A percentile compares a stretch with the other conserved stretches of the same genome.
Evolutionary conservation across 2,888 invertebrate genomes (phyloP).

Genomic region (Rhingia campestris): DNA sequence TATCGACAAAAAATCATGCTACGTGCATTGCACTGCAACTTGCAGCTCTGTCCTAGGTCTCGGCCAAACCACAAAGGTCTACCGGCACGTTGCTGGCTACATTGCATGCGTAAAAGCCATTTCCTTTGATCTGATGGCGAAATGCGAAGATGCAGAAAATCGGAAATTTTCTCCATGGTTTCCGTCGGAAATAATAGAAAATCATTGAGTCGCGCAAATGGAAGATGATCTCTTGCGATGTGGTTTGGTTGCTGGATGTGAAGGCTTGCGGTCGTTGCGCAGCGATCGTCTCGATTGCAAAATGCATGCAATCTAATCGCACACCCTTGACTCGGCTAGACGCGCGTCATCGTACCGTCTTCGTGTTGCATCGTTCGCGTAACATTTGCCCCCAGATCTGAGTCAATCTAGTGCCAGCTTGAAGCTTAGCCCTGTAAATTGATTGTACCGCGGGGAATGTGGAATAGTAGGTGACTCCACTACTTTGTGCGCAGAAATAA

Average conservation of each 20-base stretch:
- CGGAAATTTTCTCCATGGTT: constrained; percentile 46
- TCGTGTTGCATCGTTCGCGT: constrained; percentile 13
- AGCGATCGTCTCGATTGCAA: constrained; percentile 14
- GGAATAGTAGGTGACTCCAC: constrained; percentile 44
- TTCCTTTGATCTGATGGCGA: constrained; percentile 54
- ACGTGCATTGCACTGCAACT: constrained; percentile 44
- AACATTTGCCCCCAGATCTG: constrained; percentile 26
- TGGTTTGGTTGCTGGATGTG: constrained; percentile 23
- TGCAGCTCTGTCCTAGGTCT: constrained; percentile 37
- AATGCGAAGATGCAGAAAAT: constrained; percentile 60
- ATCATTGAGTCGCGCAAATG: constrained; percentile 43
- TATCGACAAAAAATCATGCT: constrained; percentile 14
- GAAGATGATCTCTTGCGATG: constrained; percentile 29
- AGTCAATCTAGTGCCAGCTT: not conserved
- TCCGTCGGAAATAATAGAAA: constrained; percentile 47
- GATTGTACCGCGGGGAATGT: not conserved
- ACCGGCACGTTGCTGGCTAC: constrained; percentile 6
- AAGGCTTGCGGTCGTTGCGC: not conserved
- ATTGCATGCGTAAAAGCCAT: constrained; percentile 55
- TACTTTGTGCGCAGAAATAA: constrained; percentile 8
- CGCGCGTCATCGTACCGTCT: not conserved
- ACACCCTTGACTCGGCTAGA: constrained; percentile 32
- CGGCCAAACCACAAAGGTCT: constrained; percentile 51
- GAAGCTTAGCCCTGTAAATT: not conserved
- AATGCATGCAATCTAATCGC: constrained; percentile 43